Conservation (phyloP, 1,140 invertebrate genomes). For the Nasonia giraulti region DNA sequence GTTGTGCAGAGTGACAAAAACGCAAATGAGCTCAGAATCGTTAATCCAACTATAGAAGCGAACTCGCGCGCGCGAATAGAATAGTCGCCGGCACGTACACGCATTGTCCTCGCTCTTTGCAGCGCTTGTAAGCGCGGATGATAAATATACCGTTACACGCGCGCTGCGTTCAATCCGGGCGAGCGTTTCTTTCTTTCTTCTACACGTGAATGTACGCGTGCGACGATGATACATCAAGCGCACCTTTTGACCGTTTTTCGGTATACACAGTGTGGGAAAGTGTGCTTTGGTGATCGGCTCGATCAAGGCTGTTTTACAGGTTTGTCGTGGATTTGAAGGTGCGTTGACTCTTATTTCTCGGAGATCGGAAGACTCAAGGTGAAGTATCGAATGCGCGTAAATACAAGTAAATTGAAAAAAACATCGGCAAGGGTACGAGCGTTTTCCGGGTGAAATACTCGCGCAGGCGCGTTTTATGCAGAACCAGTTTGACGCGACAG, state of each 20-base stretch:
- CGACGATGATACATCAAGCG: background rate
- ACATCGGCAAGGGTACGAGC: too few species aligned
- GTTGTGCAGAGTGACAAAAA: background rate
- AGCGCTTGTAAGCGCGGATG: background rate
- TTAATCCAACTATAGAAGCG: background rate
- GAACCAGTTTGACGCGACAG: background rate
- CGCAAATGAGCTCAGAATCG: slow-evolving; percentile 28
- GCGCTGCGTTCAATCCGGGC: background rate
- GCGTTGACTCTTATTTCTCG: too few species aligned
- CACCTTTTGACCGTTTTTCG: background rate
- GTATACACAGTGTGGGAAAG: too few species aligned
- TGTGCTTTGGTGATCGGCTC: too few species aligned
- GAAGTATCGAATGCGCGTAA: too few species aligned
- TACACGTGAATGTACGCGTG: too few species aligned
- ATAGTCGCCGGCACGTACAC: background rate
- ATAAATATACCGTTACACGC: slow-evolving; percentile 36
- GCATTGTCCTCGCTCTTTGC: slow-evolving; percentile 22
- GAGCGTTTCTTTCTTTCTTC: slow-evolving; percentile 18
- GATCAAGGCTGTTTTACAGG: too few species aligned
- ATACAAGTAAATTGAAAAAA: too few species aligned
- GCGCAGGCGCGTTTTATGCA: background rate
- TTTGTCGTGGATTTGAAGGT: too few species aligned
- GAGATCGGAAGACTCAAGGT: too few species aligned
- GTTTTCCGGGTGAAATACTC: too few species aligned
- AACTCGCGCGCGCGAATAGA: background rate